Base-by-base conservation (phyloP, 2,113 vertebrate species). In the Sinocyclocheilus maitianheensis region DNA sequence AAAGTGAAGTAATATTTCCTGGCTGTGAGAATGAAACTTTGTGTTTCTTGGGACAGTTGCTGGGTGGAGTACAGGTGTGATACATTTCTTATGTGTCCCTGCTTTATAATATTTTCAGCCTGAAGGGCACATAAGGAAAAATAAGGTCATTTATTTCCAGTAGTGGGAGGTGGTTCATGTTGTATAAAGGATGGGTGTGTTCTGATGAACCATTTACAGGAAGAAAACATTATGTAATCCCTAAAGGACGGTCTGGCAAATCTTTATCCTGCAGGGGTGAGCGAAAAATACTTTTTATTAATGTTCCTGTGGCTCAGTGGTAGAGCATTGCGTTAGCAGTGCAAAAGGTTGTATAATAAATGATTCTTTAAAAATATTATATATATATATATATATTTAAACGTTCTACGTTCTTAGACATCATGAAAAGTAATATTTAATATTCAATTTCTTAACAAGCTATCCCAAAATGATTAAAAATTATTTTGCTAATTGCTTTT, bases 11-110 rank as follows among this genome's bases (percentile, higher is more conserved):
- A 11, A 37, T 8, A 14, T 84, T 76, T 81, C 37, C 16, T 60
- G 85, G 69, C 85, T 81, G 69, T 86, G 67, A 78, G 63, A 46
- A 48, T 67, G 63, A 58, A 75, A 53, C 13, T 13, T 13, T 65
- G 53, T 84, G 37, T 76, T 37, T 76, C 58, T 76, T 58, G 26
- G 71, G 51, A 77, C 16, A n/a, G 22, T 51, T 51, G 8, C 46
- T 63, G 30, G 12, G 81, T 72, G 46, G 65, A n/a, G 81, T n/a
- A 30, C 67, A 51, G 51, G 12, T 53, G 82, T 43, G 13, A 24
- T 18, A 60, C 18, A 30, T 69, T 10, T 75, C 24, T 72, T 72
- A 83, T 83, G 65, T 37, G 24, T 72, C n/a, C 34, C 60, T 11
- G 43, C 34, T n/a, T 43, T 24, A 43, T 67, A 62, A 81, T 81